Percentiles rank a stretch among this genome's conserved stretches.
Conservation (phyloP, 2,888 invertebrate genomes). For the Halocaridina rubra region DNA sequence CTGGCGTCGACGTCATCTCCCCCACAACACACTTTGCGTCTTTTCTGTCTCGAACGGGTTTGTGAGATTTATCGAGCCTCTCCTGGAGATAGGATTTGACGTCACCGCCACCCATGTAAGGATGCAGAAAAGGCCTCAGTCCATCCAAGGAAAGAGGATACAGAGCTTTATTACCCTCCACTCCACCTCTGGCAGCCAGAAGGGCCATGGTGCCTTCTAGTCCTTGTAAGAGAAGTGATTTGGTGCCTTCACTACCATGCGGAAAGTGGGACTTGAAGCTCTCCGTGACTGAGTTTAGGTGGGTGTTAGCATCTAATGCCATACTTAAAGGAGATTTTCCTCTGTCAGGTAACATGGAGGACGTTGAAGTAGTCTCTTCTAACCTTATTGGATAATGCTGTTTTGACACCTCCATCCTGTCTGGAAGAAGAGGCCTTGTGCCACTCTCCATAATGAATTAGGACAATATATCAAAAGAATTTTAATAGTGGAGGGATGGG, state of each 20-base stretch:
- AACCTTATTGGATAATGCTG: neutral
- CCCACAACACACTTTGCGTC: neutral
- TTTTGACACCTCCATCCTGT: conserved; percentile 18
- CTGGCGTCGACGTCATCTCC: conserved; percentile 3
- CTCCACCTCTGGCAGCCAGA: conserved; percentile 6
- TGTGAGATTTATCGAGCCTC: conserved; percentile 15
- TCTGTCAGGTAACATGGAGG: neutral
- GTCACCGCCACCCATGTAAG: conserved; percentile 6
- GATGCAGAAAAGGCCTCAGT: conserved; percentile 14
- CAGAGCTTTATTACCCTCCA: neutral
- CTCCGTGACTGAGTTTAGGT: conserved; percentile 15
- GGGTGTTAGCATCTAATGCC: neutral
- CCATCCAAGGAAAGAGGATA: conserved; percentile 23
- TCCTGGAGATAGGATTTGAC: conserved; percentile 27
- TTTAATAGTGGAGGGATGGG: neutral
- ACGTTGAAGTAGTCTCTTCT: neutral
- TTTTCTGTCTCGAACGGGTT: neutral
- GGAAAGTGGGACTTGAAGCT: conserved; percentile 26
- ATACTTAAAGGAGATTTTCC: conserved; percentile 12
- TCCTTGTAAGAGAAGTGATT: conserved; percentile 11
- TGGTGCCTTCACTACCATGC: neutral
- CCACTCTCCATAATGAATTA: conserved; percentile 29
- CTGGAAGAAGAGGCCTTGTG: conserved; percentile 28
- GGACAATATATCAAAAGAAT: no score
- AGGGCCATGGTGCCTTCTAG: conserved; percentile 26